phyloP scores from a whole-genome alignment of 2,797 vertebrate species.

The Pelochelys cantorii region DNA sequence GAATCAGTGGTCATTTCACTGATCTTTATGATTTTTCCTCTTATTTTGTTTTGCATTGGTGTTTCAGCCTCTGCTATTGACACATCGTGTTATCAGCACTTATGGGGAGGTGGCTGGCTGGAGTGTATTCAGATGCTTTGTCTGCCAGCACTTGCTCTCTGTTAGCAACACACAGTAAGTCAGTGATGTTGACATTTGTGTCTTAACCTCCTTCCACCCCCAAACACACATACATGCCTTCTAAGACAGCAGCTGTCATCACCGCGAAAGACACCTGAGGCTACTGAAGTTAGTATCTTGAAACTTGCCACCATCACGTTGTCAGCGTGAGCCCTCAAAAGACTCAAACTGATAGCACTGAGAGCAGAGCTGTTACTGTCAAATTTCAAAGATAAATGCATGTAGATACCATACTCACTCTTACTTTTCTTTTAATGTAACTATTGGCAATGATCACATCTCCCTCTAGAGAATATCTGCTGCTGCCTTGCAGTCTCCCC shows the following conservation, averaged over 20 bases:
- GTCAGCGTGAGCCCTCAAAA: conserved; percentile 13
- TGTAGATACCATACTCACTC: neutral
- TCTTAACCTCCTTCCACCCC: conserved; percentile 1
- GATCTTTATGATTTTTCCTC: neutral
- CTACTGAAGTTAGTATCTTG: neutral
- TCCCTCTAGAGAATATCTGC: neutral
- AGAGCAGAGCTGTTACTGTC: conserved; percentile 27
- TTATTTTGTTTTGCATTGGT: neutral
- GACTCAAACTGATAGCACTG: neutral
- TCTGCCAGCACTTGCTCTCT: neutral
- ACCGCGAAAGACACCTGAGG: conserved; percentile 6
- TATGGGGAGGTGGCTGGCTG: neutral
- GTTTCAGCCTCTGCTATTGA: neutral
- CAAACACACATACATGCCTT: neutral
- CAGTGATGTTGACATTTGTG: conserved; percentile 38
- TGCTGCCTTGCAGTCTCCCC: neutral
- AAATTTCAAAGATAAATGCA: conserved; percentile 17
- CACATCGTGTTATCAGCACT: neutral
- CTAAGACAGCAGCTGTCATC: conserved; percentile 37
- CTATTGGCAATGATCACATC: neutral
- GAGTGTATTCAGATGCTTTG: neutral
- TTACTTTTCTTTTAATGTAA: conserved; percentile 12
- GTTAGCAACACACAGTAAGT: neutral
- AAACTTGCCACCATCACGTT: conserved; percentile 19
- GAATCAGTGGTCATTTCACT: neutral